Evolutionary conservation across 2,888 invertebrate species (phyloP), one percentile per base, ranked within the genome.

Genomic region (Melieria crassipennis): DNA sequence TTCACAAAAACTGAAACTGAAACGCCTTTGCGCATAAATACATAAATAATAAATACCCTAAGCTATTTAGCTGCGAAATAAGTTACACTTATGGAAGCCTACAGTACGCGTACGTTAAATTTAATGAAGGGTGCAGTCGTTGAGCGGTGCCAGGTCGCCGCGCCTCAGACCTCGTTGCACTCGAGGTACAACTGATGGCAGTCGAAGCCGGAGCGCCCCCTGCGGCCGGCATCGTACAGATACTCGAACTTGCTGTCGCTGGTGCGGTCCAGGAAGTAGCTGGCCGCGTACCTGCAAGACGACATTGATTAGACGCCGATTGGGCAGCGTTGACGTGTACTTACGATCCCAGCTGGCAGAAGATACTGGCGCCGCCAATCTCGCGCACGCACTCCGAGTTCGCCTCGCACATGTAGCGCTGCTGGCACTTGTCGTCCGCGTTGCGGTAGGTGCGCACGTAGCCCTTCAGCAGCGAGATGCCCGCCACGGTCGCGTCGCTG

Each of bases 331-430:
- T 43, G 56, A 57, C 16, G 43, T 46, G 43, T 16, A 78, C 95
- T 93, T 88, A 96, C 96, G 94, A 94, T 92, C 95, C 96, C 80
- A 96, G 89, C 87, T 96, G 95, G 83, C 96, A 96, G 90, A 96
- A 95, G 80, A 96, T 92, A 81, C 94, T 94, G 89, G 92, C 89
- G 87, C 93, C 89, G 87, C 92, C 92, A 76, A 92, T 91, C 84
- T 95, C 95, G 65, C 91, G 89, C 46, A 93, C 90, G 86, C 96
- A 97, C 82, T 96, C 96, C 65, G 90, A 92, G 86, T 94, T 96
- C 43, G 96, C 96, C 80, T 96, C 95, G 84, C 97, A 97, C 78
- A 97, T 90, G 86, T 94, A 94, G 82, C 93, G 94, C 86, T 95
- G 93, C 85, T 94, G 92, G 83, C 96, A 96, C 80, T 91, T 91